A percentile compares a stretch with the other conserved stretches of the same genome.
Conservation (phyloP, 2,797 vertebrate species). For the Cryptoblepharus egeriae region DNA sequence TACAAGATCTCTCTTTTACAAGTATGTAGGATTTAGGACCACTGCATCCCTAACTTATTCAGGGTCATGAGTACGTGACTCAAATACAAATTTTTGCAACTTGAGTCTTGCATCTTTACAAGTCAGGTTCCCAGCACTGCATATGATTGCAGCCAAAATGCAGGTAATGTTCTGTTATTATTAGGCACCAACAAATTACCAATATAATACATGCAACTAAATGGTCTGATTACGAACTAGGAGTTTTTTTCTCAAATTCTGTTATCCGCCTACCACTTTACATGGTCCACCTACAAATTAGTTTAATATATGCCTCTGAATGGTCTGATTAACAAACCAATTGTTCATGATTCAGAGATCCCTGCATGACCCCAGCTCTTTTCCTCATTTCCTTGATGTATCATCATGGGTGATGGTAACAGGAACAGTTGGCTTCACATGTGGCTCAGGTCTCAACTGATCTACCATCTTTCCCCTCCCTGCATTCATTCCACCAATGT, state of each 20-base stretch:
- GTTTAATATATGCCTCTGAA: neutral
- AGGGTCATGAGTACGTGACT: too few species aligned
- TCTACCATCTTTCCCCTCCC: neutral
- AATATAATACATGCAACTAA: neutral
- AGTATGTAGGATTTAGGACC: neutral
- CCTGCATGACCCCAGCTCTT: neutral
- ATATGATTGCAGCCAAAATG: neutral
- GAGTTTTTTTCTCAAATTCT: too few species aligned
- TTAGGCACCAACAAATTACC: too few species aligned
- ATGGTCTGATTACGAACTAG: neutral
- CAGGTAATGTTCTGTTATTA: neutral
- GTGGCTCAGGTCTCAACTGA: neutral
- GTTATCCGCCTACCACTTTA: too few species aligned
- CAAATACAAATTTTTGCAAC: too few species aligned
- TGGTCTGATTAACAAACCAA: neutral
- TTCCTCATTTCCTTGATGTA: too few species aligned
- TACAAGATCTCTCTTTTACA: neutral
- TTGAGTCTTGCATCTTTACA: too few species aligned
- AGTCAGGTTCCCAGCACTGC: too few species aligned
- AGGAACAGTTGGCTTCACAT: neutral
- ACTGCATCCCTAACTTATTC: neutral
- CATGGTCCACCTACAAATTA: too few species aligned
- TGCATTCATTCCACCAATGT: constrained; percentile 34
- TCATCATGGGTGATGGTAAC: neutral
- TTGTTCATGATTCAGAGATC: neutral